Base-by-base conservation (phyloP, 2,888 invertebrate genomes). In the Adelognathus sp. region DNA sequence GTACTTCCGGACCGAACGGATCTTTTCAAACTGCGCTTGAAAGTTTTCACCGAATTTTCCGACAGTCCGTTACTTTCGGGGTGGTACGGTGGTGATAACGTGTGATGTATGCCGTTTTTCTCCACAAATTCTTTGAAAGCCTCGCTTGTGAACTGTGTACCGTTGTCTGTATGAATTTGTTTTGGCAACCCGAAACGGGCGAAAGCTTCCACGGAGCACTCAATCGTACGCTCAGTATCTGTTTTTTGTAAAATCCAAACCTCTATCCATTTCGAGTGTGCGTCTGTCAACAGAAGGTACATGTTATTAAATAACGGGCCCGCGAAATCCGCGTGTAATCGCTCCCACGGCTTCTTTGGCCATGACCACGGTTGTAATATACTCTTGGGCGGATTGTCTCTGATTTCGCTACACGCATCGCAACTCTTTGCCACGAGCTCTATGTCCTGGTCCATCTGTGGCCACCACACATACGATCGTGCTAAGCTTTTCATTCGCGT, bases 61-160 rank as follows among this genome's bases (percentile, higher is more conserved):
- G 80, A 52, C 41, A 74, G 61, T 14, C 77, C 76, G 71, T 81
- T 80, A 3, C 67, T 76, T 11, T 71, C 73, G n/a, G 80, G 71
- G 18, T 82, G 80, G 16, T 80, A 76, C 31, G 79, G 76, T 50
- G 78, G 54, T 2, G 78, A 74, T 2, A 70, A 33, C 3, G 61
- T 63, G 24, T 82, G 82, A 5, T 36, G 39, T n/a, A 82, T 75
- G 2, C 74, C 78, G 60, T 52, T 63, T 75, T 50, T 33, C 50
- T 9, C 7, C n/a, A 71, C n/a, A 24, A 80, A 78, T 3, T 54
- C 36, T 18, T 21, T 6, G n/a, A 78, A 66, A 29, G 21, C 61
- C 1, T 33, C 63, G 21, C 52, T 56, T n/a, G 52, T 61, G 36
- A 71, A 80, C 21, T 74, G 61, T 29, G 31, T 5, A 0, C 67